Evolutionary conservation across 2,888 invertebrate species (phyloP), one percentile per base, ranked within the genome.

Genomic region (Hermaeophaga mercurialis): DNA sequence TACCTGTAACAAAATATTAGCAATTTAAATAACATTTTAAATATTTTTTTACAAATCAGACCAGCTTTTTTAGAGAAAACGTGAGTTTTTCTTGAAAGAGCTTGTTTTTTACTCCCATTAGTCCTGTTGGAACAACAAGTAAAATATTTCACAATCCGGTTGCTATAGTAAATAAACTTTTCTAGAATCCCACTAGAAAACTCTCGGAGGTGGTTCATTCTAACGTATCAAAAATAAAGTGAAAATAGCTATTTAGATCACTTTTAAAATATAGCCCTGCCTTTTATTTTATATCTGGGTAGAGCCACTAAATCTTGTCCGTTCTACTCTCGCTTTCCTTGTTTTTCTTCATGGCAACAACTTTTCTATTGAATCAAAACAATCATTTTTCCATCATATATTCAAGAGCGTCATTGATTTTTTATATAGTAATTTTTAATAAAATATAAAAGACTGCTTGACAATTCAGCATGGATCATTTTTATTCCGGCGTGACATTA

Each of bases 201-300:
- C 33, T 14, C 4, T 12, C 12, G 33, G 14, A 14, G 9, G 14
- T 33, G 14, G 33, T 9, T 33, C 7, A 2, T 3, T 33, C 12
- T 12, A 41, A 22, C 11, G 22, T 41, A 41, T 41, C 41, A 41
- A 41, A 41, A 41, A 33, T 33, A 33, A 33, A 33, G 14, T 12
- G 33, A 33, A 12, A 33, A 33, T 33, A 9, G 41, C 41, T 41
- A 41, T 41, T 41, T 41, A 41, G 8, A 41, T 41, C 41, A 22
- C 41, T 41, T 41, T 41, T 22, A 41, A 41, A 41, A 41, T 41
- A 41, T 41, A 4, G 41, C 41, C 11, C n/a, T 41, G 18, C 12
- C 22, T 41, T 41, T 41, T 17, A 41, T 19, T 41, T 18, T 22
- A 11, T 41, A 41, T 41, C 41, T 41, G 19, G 11, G 41, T n/a